Evolutionary conservation across 2,888 invertebrate genomes (phyloP), one percentile per base, ranked within the genome.

Genomic region (Lagria hirta): DNA sequence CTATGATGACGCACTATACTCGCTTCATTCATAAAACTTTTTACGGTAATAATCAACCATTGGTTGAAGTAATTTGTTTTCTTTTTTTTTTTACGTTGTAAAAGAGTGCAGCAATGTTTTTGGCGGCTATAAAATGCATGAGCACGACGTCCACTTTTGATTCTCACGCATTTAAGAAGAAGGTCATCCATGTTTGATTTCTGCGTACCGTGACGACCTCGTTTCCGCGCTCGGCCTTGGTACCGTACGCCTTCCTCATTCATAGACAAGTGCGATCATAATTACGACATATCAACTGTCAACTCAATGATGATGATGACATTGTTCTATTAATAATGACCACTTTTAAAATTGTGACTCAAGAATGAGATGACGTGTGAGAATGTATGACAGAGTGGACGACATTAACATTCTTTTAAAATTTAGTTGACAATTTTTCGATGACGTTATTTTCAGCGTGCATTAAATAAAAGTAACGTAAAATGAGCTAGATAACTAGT

Each of bases 391-490:
- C 35, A 34, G 8, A 5, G 12, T n/a, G n/a, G n/a, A n/a, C n/a
- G n/a, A n/a, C n/a, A n/a, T n/a, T 32, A 4, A 35, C 12, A 28
- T 28, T 28, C 28, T 27, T 20, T 26, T 13, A 21, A 37, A 37
- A 33, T 29, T 32, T 37, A n/a, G 20, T 29, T 23, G 27, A 21
- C 29, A 20, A 29, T 38, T 16, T 38, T 29, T n/a, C n/a, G 26
- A 26, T 28, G 41, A 17, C 29, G 36, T 48, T 24, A 16, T 36
- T 49, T 55, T 52, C 47, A 52, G 52, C 55, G 54, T 53, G 57
- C 59, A 55, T 24, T 33, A 41, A n/a, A n/a, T n/a, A n/a, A 41
- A 41, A 35, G 50, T 52, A 52, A 55, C 58, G 49, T 55, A 48
- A 44, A 43, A 41, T 20, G 26, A 26, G 29, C 29, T 35, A n/a